A percentile compares a stretch with the other conserved stretches of the same genome.
Conservation (phyloP, 1,140 invertebrate species). For the Drosophila lowei region DNA sequence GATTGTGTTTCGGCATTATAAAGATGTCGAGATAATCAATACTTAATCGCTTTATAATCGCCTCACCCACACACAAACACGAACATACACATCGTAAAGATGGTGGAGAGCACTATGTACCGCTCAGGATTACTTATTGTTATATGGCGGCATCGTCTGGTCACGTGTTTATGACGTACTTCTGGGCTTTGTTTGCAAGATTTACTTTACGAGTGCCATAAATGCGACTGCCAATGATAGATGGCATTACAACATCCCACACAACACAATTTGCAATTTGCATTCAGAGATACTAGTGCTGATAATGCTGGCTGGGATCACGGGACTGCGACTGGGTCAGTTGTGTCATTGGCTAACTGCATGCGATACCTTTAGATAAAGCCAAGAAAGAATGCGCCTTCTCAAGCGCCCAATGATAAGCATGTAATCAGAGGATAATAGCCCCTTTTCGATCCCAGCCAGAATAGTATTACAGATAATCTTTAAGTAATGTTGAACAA, state of each 20-base stretch:
- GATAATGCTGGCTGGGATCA: conserved; percentile 6
- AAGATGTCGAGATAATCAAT: conserved; percentile 65
- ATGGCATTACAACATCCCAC: neutral
- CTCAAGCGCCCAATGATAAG: conserved; percentile 20
- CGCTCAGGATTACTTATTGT: too few relatives aligned
- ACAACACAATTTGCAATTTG: neutral
- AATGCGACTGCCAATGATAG: neutral
- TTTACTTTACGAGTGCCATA: conserved; percentile 10
- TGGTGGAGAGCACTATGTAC: too few relatives aligned
- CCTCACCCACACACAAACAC: too few relatives aligned
- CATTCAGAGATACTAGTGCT: conserved; percentile 12
- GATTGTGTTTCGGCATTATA: conserved; percentile 47
- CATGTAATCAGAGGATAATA: neutral
- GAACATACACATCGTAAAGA: too few relatives aligned
- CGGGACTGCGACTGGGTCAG: conserved; percentile 25
- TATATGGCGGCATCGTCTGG: neutral
- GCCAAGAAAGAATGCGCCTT: conserved; percentile 9
- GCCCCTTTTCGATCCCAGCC: too few relatives aligned
- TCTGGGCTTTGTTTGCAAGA: conserved; percentile 15
- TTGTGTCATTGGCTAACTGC: conserved; percentile 11
- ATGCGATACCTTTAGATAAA: conserved; percentile 7
- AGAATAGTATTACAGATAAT: too few relatives aligned
- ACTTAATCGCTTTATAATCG: conserved; percentile 64
- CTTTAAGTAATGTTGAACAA: too few relatives aligned
- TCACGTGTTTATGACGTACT: conserved; percentile 27